Evolutionary conservation across 2,113 vertebrate genomes (phyloP), one percentile per base, ranked within the genome.

Genomic region (Siphamia tubifer): DNA sequence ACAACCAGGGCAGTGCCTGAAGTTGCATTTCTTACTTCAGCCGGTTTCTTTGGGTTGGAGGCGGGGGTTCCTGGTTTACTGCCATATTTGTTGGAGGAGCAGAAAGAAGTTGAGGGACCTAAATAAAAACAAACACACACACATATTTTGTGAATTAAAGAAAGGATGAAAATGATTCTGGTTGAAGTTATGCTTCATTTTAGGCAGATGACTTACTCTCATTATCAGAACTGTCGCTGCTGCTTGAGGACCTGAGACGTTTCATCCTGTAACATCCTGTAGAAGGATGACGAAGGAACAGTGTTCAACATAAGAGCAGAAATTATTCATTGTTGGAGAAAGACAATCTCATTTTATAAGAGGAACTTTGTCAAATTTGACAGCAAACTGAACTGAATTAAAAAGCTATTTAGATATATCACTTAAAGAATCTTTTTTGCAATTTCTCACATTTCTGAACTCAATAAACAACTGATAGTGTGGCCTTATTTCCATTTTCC

Each of bases 191-290:
- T 4, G 8, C 4, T 10, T 5, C 25, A 27, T 39, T 8, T 19
- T 2, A 5, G 12, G 31, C 0, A 15, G 38, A 30, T 0, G 35
- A 95, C 97, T 96, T 81, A 99, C 98, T 96, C 73, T 98, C 96
- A 91, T 95, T 95, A 93, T 99, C 98, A 83, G 97, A 99, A 91
- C 95, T 98, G 93, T 98, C 97, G 92, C 96, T 98, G 92, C 94
- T 98, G 92, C 95, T 98, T 80, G 94, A 91, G 86, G 89, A 93
- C 92, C 93, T 95, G 90, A 93, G 93, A 73, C 97, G 95, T 94
- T 99, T 99, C 97, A 99, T 99, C 94, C 91, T 99, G 95, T 92
- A 86, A 92, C 93, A 95, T 96, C 94, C 96, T 98, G 83, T 30
- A 57, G 16, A 32, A 17, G 11, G 13, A n/a, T 24, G 30, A 32